phyloP scores from a whole-genome alignment of 2,113 vertebrate species.

The Syrrhaptes paradoxus region DNA sequence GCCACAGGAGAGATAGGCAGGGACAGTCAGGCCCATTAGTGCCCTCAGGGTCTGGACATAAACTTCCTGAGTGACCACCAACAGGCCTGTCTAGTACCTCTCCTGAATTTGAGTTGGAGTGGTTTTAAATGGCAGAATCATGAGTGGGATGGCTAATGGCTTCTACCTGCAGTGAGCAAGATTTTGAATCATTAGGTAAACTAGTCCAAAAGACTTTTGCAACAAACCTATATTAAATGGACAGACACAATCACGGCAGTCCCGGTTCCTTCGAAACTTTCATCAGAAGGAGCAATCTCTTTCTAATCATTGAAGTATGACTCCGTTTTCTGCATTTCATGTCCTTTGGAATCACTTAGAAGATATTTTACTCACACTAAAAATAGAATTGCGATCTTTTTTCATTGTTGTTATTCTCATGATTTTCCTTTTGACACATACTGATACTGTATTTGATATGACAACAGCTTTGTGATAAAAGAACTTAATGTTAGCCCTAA shows the following conservation, averaged over 20 bases:
- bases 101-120: background rate
- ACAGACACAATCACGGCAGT: background rate
- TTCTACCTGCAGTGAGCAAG: background rate
- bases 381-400: background rate
- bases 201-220: background rate
- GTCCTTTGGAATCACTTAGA: background rate
- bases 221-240: background rate
- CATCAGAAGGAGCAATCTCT: background rate
- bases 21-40: background rate
- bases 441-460: background rate
- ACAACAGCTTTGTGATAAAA: slow-evolving; percentile 26
- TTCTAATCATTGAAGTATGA: background rate
- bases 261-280: background rate
- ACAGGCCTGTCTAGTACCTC: background rate
- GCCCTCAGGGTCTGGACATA: background rate
- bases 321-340: slow-evolving; percentile 10
- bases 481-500: background rate
- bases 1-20: background rate
- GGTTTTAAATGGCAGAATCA: background rate
- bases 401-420: background rate
- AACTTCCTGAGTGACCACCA: background rate
- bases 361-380: background rate
- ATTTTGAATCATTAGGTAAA: background rate
- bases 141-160: background rate
- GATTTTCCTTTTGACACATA: background rate